A percentile compares a stretch with the other conserved stretches of the same genome.
These are phyloP conservation scores for Stenopsyche tienmushanensis DNA, from an alignment of 1,140 invertebrate genomes.

Conservation along the genomic window DNA sequence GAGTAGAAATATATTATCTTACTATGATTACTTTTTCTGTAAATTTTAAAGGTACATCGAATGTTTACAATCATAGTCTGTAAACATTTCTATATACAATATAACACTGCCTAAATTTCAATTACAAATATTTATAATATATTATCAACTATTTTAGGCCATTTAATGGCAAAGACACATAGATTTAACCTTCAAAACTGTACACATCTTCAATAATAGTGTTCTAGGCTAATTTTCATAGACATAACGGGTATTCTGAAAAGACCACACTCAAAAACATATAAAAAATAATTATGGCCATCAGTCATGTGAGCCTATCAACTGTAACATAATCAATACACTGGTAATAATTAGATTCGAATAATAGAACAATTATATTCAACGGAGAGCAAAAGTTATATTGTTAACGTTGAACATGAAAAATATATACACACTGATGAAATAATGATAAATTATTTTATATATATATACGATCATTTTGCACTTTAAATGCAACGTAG, in stretches of 20 bases:
- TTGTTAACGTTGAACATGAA: too few species aligned
- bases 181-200: conserved; percentile 41
- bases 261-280: conserved; percentile 26
- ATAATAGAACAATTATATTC: too few species aligned
- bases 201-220: conserved; percentile 34
- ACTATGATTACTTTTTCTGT: conserved; percentile 34
- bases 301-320: neutral
- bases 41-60: conserved; percentile 40
- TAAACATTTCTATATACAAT: conserved; percentile 40
- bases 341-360: too few species aligned
- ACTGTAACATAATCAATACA: too few species aligned
- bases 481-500: too few species aligned
- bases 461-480: too few species aligned
- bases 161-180: conserved; percentile 42
- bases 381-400: too few species aligned
- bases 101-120: conserved; percentile 31
- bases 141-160: conserved; percentile 39
- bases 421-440: too few species aligned
- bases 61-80: conserved; percentile 38
- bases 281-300: conserved; percentile 11
- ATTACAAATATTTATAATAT: conserved; percentile 32
- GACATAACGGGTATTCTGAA: conserved; percentile 32
- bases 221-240: conserved; percentile 28
- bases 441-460: too few species aligned
- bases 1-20: conserved; percentile 40